Evolutionary conservation across 2,797 vertebrate genomes (phyloP).

Genomic region (Acropternis orthonyx): DNA sequence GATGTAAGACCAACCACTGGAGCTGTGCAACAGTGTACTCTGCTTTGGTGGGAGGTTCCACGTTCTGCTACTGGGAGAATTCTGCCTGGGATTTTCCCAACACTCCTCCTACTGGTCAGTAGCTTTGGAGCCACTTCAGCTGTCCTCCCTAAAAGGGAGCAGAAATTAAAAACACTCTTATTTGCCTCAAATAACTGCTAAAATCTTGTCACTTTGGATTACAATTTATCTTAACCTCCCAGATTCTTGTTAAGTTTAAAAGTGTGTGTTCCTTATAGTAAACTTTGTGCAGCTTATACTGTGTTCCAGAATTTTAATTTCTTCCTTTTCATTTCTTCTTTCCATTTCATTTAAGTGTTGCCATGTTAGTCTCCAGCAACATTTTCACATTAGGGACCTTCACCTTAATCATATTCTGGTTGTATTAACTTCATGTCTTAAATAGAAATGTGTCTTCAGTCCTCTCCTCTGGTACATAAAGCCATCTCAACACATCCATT

Average conservation of each 20-base stretch:
- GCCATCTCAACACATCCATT: neutral
- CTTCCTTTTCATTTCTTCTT: conserved; percentile 15
- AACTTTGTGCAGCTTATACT: neutral
- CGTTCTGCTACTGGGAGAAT: neutral
- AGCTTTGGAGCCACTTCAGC: neutral
- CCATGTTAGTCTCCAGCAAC: neutral
- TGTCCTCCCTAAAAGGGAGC: neutral
- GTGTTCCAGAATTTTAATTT: neutral
- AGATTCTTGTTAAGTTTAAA: conserved; percentile 18
- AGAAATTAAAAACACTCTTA: neutral
- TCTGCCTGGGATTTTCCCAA: neutral
- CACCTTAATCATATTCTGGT: conserved; percentile 16
- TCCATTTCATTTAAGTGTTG: neutral
- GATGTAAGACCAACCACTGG: neutral
- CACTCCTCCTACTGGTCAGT: neutral
- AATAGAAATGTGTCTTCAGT: neutral
- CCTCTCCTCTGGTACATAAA: neutral
- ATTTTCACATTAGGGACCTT: neutral
- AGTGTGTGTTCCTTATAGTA: neutral
- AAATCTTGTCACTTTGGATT: conserved; percentile 13
- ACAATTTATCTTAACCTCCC: neutral
- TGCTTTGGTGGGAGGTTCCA: neutral
- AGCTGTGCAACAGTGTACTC: neutral
- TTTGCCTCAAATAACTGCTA: conserved; percentile 3
- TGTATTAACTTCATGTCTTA: neutral